A percentile compares a stretch with the other conserved stretches of the same genome.
phyloP scores from a whole-genome alignment of 2,888 invertebrate species.

The Germaria angustata region DNA sequence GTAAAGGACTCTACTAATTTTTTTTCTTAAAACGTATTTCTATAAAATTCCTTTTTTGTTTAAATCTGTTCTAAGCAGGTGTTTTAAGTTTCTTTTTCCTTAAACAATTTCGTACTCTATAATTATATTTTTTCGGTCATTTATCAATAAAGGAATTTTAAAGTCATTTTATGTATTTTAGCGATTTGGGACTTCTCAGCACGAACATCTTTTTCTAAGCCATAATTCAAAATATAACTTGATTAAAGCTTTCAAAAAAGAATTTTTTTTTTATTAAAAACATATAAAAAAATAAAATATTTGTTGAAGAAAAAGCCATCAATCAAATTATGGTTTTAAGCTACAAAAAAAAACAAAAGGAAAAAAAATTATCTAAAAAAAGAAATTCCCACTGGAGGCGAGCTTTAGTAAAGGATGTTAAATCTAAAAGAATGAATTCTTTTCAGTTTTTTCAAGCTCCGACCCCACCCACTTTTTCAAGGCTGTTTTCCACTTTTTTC shows the following conservation, averaged over 20 bases:
- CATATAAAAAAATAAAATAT: constrained; percentile 11
- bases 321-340: constrained; percentile 48
- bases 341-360: background rate
- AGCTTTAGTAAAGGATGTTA: background rate
- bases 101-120: constrained; percentile 18
- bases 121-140: constrained; percentile 54
- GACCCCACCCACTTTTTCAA: constrained; percentile 63
- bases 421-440: constrained; percentile 32
- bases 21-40: too few relatives aligned
- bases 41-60: background rate
- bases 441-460: background rate
- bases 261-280: constrained; percentile 11
- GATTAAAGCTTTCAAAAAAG: constrained; percentile 49
- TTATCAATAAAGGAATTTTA: constrained; percentile 62
- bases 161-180: background rate
- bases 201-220: constrained; percentile 57
- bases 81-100: constrained; percentile 16
- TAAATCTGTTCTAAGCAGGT: constrained; percentile 37
- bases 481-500: constrained; percentile 59
- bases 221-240: constrained; percentile 62
- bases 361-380: background rate
- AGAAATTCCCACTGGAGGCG: constrained; percentile 32
- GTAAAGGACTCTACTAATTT: too few relatives aligned
- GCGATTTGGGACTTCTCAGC: constrained; percentile 30
- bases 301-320: constrained; percentile 44